These are phyloP conservation scores for Dipodomys merriami DNA, from an alignment of 2,113 vertebrate genomes.

Conservation along the genomic window DNA sequence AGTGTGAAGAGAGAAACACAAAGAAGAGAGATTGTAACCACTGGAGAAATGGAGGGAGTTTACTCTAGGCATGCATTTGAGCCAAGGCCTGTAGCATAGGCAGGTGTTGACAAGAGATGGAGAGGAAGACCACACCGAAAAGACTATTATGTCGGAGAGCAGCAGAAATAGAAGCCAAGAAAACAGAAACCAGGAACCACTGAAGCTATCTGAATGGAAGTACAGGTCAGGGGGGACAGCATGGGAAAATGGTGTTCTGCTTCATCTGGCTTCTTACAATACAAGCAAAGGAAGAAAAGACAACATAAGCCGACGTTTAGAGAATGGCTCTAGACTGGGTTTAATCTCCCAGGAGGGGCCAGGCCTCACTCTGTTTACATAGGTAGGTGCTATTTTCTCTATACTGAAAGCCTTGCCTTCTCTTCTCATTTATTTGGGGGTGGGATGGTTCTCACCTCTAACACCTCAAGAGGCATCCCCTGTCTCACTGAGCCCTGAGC, in stretches of 20 bases:
- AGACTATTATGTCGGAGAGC: neutral
- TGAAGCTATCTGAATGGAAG: neutral
- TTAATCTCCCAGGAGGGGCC: neutral
- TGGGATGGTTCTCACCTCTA: neutral
- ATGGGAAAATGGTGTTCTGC: neutral
- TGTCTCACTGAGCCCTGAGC: neutral
- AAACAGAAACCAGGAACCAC: neutral
- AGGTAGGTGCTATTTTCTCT: neutral
- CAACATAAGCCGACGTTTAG: neutral
- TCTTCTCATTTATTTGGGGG: neutral
- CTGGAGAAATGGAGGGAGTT: neutral
- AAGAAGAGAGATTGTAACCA: neutral
- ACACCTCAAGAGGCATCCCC: neutral
- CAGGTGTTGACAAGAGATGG: neutral
- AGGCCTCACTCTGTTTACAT: neutral
- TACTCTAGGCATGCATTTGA: neutral
- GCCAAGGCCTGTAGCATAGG: neutral
- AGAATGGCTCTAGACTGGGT: neutral
- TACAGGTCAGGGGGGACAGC: no score
- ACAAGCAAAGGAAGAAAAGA: conserved; percentile 13
- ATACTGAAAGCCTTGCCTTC: neutral
- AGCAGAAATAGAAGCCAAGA: neutral
- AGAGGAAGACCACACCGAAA: neutral
- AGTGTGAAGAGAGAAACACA: neutral
- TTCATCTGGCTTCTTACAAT: neutral